Percentiles rank a stretch among this genome's conserved stretches.
Evolutionary conservation across 1,140 invertebrate genomes (phyloP).

Genomic region (Brachionus plicatilis): DNA sequence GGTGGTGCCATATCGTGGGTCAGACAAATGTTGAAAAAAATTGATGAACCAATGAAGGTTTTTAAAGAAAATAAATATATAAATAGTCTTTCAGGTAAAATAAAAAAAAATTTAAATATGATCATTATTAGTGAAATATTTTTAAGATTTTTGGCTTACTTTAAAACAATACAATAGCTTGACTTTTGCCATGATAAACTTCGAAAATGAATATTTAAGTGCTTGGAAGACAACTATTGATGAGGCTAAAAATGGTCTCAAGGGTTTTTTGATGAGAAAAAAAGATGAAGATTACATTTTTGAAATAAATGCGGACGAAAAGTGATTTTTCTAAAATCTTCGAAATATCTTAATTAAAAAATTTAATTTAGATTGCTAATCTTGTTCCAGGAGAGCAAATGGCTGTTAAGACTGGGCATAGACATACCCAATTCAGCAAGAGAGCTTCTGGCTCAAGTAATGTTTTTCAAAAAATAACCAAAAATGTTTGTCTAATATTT

Average conservation of each 20-base stretch:
- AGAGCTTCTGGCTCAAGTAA: slow-evolving; percentile 45
- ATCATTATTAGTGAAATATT: slow-evolving; percentile 42
- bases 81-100: not conserved
- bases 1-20: slow-evolving; percentile 53
- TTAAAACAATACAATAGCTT: slow-evolving; percentile 52
- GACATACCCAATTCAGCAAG: slow-evolving; percentile 50
- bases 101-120: not conserved
- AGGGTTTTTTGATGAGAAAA: slow-evolving; percentile 51
- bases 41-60: slow-evolving; percentile 53
- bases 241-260: slow-evolving; percentile 49
- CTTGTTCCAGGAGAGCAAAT: slow-evolving; percentile 54
- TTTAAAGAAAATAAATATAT: slow-evolving; percentile 39
- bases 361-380: slow-evolving; percentile 48
- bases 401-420: slow-evolving; percentile 51
- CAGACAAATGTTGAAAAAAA: slow-evolving; percentile 49
- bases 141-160: slow-evolving; percentile 49
- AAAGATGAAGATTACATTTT: slow-evolving; percentile 51
- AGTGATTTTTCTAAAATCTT: slow-evolving; percentile 41
- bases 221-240: slow-evolving; percentile 53
- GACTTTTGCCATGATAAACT: slow-evolving; percentile 52
- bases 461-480: not conserved
- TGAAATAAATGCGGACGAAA: slow-evolving; percentile 54
- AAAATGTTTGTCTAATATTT: not conserved
- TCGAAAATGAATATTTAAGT: slow-evolving; percentile 53
- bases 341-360: not conserved